These are phyloP conservation scores for Ormyrus thymus DNA, from an alignment of 2,888 invertebrate genomes.

Conservation along the genomic window DNA sequence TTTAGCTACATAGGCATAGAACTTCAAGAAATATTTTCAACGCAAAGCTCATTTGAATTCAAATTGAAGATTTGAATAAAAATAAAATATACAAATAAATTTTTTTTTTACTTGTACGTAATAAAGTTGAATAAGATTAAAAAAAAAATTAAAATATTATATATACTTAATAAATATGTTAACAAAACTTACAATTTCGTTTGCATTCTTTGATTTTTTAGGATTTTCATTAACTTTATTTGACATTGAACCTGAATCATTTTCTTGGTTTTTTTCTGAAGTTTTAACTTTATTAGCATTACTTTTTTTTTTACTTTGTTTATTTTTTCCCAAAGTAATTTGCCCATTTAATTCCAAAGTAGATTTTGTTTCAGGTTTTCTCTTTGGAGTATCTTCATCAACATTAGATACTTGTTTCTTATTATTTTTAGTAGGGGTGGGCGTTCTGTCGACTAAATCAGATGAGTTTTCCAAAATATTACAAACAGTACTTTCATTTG, in stretches of 20 bases:
- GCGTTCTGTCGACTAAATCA: constrained; percentile 65
- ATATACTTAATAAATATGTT: no score
- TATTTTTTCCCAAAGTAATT: not conserved
- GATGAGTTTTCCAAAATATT: constrained; percentile 62
- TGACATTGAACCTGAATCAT: no score
- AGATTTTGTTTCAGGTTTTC: not conserved
- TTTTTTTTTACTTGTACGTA: no score
- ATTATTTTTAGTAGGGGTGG: constrained; percentile 57
- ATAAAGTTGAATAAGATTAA: no score
- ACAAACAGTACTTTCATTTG: constrained; percentile 57
- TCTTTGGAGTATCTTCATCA: constrained; percentile 8
- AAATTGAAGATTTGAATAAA: no score
- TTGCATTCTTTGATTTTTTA: not conserved
- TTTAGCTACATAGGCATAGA: no score
- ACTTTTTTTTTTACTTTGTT: not conserved
- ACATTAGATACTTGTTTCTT: not conserved
- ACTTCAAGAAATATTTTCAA: no score
- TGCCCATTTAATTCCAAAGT: not conserved
- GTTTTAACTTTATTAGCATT: not conserved
- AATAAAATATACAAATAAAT: no score
- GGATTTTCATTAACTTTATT: no score
- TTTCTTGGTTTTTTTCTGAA: no score
- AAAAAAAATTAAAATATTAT: no score
- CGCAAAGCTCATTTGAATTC: no score
- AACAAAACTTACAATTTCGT: not conserved